phyloP scores from a whole-genome alignment of 2,888 invertebrate species.

The Meiosimyza decipiens region DNA sequence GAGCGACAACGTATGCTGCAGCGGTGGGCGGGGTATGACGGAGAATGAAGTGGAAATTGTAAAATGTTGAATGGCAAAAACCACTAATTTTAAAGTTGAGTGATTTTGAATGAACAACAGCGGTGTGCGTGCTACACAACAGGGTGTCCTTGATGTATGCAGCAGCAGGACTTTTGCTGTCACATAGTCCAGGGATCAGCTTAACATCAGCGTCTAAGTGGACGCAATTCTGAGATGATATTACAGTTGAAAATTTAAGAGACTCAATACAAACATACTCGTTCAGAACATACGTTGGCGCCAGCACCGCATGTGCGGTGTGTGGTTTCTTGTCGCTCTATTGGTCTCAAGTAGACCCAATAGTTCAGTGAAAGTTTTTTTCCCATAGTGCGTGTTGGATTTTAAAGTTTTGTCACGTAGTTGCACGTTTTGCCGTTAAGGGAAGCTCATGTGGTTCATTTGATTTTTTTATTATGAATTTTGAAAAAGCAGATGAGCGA shows the following conservation, averaged over 20 bases:
- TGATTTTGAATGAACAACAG: conserved; percentile 6
- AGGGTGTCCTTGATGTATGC: too few species aligned
- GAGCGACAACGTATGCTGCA: too few species aligned
- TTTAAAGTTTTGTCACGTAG: conserved; percentile 19
- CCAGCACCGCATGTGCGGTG: neutral
- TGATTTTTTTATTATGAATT: neutral
- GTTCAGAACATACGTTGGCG: conserved; percentile 49
- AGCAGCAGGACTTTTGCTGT: too few species aligned
- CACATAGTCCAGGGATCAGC: too few species aligned
- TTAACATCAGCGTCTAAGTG: too few species aligned
- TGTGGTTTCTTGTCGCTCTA: neutral
- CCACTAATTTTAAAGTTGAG: conserved; percentile 24
- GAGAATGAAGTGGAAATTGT: neutral
- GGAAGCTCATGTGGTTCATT: neutral
- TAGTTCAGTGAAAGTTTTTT: neutral
- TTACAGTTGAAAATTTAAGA: too few species aligned
- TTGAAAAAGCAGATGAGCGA: too few species aligned
- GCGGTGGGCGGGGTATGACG: too few species aligned
- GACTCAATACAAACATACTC: too few species aligned
- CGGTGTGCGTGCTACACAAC: neutral
- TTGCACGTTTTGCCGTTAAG: neutral
- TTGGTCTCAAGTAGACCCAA: neutral
- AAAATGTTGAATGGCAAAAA: neutral
- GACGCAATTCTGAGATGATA: too few species aligned
- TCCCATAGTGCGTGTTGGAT: neutral